phyloP scores from a whole-genome alignment of 2,888 invertebrate species.

The Encarsia formosa region DNA sequence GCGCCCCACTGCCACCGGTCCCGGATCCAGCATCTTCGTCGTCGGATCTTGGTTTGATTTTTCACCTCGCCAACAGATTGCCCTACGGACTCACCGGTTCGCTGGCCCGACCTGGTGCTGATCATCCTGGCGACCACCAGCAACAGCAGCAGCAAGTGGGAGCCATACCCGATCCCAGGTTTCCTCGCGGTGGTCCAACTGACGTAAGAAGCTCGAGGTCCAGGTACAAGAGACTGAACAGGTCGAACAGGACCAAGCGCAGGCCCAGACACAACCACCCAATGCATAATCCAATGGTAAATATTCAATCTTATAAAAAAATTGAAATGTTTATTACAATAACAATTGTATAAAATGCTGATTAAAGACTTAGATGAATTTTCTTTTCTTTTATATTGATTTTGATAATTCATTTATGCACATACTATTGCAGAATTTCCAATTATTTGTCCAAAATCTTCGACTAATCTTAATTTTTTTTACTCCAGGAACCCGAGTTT shows the following conservation, averaged over 20 bases:
- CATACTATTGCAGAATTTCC: too few relatives aligned
- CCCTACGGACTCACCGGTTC: too few relatives aligned
- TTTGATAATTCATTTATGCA: background rate
- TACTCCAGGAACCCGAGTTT: slow-evolving; percentile 27
- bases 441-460: background rate
- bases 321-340: too few relatives aligned
- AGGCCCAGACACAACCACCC: slow-evolving; percentile 31
- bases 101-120: too few relatives aligned
- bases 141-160: background rate
- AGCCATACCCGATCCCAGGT: slow-evolving; percentile 13
- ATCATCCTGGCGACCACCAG: background rate
- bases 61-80: too few relatives aligned
- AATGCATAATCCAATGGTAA: slow-evolving; percentile 19
- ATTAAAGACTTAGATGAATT: too few relatives aligned
- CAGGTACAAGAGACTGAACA: slow-evolving; percentile 57
- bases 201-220: slow-evolving; percentile 18
- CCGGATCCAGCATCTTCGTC: too few relatives aligned
- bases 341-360: too few relatives aligned
- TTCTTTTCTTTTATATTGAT: background rate
- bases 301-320: too few relatives aligned
- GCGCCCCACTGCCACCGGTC: too few relatives aligned
- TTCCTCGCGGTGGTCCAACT: slow-evolving; percentile 23
- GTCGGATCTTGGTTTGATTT: too few relatives aligned
- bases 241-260: slow-evolving; percentile 51
- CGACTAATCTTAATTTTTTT: background rate